These are phyloP conservation scores for Campylorhamphus procurvoides DNA, from an alignment of 2,113 vertebrate genomes.

Conservation along the genomic window DNA sequence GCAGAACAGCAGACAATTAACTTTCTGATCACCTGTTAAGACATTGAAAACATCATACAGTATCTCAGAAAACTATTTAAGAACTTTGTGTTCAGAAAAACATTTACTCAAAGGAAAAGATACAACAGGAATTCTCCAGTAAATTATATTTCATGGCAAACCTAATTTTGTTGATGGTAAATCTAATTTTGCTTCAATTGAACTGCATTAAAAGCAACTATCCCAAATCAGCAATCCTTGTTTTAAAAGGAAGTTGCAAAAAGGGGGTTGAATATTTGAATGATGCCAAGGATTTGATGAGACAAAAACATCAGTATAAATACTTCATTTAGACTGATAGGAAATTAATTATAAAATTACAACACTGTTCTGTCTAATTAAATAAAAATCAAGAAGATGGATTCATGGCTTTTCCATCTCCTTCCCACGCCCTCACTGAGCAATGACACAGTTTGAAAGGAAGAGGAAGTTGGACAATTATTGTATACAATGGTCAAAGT, in stretches of 20 bases:
- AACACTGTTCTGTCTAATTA: neutral
- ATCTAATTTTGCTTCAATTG: neutral
- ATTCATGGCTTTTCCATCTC: constrained; percentile 24
- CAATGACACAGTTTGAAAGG: neutral
- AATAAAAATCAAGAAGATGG: neutral
- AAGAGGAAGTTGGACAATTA: constrained; percentile 5
- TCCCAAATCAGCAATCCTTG: neutral
- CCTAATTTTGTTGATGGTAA: neutral
- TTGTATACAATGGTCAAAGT: constrained; percentile 8
- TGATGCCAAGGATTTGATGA: neutral
- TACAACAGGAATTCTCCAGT: neutral
- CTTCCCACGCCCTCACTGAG: constrained; percentile 5
- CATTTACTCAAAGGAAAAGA: neutral
- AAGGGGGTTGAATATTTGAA: neutral
- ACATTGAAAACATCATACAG: neutral
- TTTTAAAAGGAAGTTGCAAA: neutral
- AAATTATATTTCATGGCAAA: neutral
- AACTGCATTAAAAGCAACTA: neutral
- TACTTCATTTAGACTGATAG: neutral
- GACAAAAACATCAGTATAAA: neutral
- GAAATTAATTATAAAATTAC: neutral
- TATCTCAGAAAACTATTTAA: neutral
- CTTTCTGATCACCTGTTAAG: neutral
- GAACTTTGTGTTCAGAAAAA: neutral
- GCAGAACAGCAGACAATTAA: neutral